These are phyloP conservation scores for Artibeus lituratus DNA, from an alignment of 2,797 vertebrate genomes.

Conservation along the genomic window DNA sequence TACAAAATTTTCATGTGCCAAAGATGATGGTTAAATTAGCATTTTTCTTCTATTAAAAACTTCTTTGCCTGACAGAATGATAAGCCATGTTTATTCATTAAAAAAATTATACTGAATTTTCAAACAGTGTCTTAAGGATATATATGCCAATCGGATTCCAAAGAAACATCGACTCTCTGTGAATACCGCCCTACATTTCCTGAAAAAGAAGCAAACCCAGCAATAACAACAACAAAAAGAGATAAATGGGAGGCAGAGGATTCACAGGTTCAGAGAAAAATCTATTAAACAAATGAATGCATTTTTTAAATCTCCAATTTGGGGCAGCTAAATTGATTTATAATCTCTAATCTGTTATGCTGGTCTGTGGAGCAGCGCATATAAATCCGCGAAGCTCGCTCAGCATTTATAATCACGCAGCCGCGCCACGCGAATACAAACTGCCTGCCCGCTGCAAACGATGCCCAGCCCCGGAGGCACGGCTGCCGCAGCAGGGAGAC, in stretches of 20 bases:
- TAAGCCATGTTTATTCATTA: conserved; percentile 44
- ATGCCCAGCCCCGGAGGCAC: rapidly evolving
- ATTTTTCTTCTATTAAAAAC: background rate
- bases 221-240: background rate
- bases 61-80: conserved; percentile 40
- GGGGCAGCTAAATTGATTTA: conserved; percentile 23
- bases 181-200: background rate
- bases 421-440: background rate
- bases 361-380: background rate
- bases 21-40: conserved; percentile 10
- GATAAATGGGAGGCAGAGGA: conserved; percentile 4
- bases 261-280: conserved; percentile 2
- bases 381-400: background rate
- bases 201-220: background rate
- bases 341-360: conserved; percentile 25
- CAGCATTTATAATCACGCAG: background rate
- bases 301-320: conserved; percentile 24
- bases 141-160: background rate
- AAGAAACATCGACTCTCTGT: background rate
- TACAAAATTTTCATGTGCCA: background rate
- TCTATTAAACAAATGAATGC: conserved; percentile 10
- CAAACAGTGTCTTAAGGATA: background rate
- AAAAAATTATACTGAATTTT: conserved; percentile 13
- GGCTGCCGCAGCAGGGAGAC: rapidly evolving
- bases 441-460: background rate